A percentile compares a stretch with the other conserved stretches of the same genome.
These are phyloP conservation scores for Zosterops hypoxanthus DNA, from an alignment of 2,113 vertebrate genomes.

Conservation along the genomic window DNA sequence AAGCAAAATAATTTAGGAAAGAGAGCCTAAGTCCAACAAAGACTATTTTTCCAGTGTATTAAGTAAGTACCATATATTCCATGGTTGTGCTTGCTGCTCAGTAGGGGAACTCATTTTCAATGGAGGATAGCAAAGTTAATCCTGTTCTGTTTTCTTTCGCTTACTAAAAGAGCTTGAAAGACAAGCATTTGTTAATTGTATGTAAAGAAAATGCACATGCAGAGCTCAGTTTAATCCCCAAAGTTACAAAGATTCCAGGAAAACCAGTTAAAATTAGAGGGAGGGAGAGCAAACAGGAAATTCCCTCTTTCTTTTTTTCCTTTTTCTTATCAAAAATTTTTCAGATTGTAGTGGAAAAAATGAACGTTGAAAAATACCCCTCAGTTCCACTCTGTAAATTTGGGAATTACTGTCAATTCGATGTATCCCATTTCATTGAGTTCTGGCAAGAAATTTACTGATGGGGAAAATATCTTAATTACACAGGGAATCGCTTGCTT, in stretches of 20 bases:
- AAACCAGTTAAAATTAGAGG: neutral
- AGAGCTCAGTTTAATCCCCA: neutral
- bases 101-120: slow-evolving; percentile 47
- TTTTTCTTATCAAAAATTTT: neutral
- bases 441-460: neutral
- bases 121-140: slow-evolving; percentile 44
- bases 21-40: neutral
- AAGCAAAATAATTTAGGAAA: slow-evolving; percentile 1
- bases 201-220: slow-evolving; percentile 14
- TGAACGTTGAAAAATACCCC: neutral
- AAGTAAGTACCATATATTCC: slow-evolving; percentile 4
- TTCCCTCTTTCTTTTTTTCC: neutral
- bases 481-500: neutral
- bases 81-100: slow-evolving; percentile 25
- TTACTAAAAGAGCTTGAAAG: slow-evolving; percentile 50
- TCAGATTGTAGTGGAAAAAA: neutral
- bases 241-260: neutral
- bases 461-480: neutral
- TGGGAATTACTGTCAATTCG: neutral
- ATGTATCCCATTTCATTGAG: neutral
- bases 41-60: slow-evolving; percentile 38
- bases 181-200: slow-evolving; percentile 37
- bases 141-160: slow-evolving; percentile 50
- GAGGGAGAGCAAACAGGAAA: neutral
- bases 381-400: neutral